Base-by-base conservation (phyloP, 1,140 invertebrate genomes). In the Dolichoris vasculosae region DNA sequence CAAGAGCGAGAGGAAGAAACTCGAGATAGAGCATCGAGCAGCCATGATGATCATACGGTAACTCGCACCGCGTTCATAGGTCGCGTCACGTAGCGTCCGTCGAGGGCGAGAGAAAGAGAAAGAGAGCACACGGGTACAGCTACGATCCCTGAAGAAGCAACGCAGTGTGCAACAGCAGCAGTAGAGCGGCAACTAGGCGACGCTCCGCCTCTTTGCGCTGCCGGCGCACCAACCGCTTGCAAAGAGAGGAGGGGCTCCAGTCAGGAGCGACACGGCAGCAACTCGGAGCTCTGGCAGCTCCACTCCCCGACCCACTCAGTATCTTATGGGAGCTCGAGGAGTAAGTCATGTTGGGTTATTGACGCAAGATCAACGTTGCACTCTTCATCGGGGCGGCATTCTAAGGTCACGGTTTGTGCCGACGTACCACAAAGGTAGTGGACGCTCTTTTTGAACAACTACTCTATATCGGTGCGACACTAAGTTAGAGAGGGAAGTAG, bases 171-270 rank as follows among this genome's bases (percentile, higher is more conserved):
- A 80, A 23, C 78, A 26, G 55, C 55, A 48, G 73, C 43, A 26
- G 59, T 38, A 30, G 30, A 26, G 17, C 48, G 38, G 83, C 64
- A 84, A 77, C 76, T 59, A 43, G 76, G 43, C 82, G 59, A 67
- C 83, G 84, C 84, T 63, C 84, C 84, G 84, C 84, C 84, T 64
- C 64, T 26, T 32, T 32, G 7, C 17, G 30, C 26, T 63, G 17
- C 26, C n/a, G 48, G 0, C 1, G 78, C 64, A 75, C 84, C 78
- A 81, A 81, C 78, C 67, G 69, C 67, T 23, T 38, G 51, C 84
- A n/a, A 43, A 32, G 23, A 69, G 35, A 73, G 84, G 78, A 85
- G 83, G 84, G 43, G 84, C 78, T 30, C 48, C 20, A 9, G 17
- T 15, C 48, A 51, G 48, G 40, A 20, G 82, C 69, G 48, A 15